Evolutionary conservation across 64 coral and sea anemone genomes (phyloP), one percentile per base, ranked within the genome.

Genomic region (Trachythela sp.): DNA sequence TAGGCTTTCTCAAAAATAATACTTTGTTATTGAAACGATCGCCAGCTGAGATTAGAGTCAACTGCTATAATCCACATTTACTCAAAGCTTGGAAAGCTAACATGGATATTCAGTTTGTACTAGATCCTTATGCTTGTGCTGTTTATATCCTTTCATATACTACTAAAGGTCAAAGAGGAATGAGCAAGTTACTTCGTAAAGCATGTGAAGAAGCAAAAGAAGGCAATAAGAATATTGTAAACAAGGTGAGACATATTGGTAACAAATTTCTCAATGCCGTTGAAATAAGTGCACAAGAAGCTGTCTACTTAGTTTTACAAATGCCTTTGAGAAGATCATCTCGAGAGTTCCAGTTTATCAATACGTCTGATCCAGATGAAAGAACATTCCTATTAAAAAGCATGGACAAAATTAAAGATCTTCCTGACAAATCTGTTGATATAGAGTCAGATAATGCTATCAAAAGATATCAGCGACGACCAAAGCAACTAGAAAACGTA

Each of bases 311-410:
- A 68, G 59, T 68, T 8, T 8, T 68, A 14, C 59, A 68, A 31
- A 68, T 68, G 18, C 59, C 59, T 68, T 68, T 68, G 59, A 68
- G 59, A 68, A 5, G 59, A 68, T 68, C 59, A 68, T 68, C 59
- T 68, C 30, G 59, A 22, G 59, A 68, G 3, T 68, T 68, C 30
- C 59, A 68, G 18, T 68, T 68, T 31, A 68, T 68, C 20, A 68
- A 68, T 68, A 68, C 59, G 5, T 68, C 59, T 68, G 20, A 68
- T 14, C 18, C 59, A n/a, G 18, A 68, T 68, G 59, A 68, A 68
- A 68, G 59, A 31, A 68, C 59, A 68, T 68, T 68, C 30, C 14
- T 68, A 68, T 68, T 68, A 68, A 45, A 45, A 45, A 45, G 4
- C 42, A 45, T 45, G 42, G 42, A 45, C 10, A 45, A 45, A 45